phyloP scores from a whole-genome alignment of 2,113 vertebrate genomes.

The Paradoxurus hermaphroditus region DNA sequence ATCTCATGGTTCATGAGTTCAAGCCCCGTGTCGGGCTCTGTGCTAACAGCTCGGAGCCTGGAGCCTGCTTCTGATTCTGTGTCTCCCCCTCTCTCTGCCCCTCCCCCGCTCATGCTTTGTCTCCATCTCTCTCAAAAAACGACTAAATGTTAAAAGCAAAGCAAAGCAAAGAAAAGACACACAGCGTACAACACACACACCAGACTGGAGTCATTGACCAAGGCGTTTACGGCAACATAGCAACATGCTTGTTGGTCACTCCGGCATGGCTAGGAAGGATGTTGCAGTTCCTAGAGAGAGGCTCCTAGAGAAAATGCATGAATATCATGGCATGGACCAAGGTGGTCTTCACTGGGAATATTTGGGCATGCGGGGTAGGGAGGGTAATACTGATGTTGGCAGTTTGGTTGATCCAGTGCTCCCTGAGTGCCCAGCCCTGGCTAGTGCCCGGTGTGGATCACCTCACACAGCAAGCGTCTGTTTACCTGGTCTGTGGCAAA shows the following conservation, averaged over 20 bases:
- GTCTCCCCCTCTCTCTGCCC: no score
- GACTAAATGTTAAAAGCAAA: no score
- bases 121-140: no score
- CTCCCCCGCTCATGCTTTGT: no score
- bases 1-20: no score
- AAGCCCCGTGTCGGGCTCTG: no score
- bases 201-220: not conserved
- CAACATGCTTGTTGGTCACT: not conserved
- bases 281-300: accelerated
- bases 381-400: accelerated
- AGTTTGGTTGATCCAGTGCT: accelerated
- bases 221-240: accelerated
- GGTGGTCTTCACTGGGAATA: not conserved
- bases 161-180: no score
- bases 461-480: accelerated
- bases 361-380: accelerated
- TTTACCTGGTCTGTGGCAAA: accelerated
- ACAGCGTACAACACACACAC: not conserved
- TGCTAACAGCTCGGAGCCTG: no score
- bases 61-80: no score
- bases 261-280: not conserved
- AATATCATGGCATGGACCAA: not conserved
- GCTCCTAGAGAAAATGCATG: not conserved
- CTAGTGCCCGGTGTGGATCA: accelerated
- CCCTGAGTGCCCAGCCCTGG: accelerated